Conservation (phyloP, 2,113 vertebrate species). For the Hassar affinis region DNA sequence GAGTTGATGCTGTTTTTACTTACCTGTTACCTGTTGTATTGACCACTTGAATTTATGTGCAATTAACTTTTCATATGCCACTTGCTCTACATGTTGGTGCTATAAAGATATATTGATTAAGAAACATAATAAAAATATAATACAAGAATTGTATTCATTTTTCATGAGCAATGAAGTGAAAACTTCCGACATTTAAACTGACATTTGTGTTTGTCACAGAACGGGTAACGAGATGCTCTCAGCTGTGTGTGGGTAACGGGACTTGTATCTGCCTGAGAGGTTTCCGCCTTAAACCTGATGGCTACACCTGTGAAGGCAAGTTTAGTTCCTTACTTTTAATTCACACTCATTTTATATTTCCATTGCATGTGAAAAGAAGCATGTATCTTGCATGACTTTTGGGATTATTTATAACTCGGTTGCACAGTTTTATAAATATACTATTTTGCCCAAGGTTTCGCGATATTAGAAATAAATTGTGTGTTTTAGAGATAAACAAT, state of each 20-base stretch:
- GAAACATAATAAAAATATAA: neutral
- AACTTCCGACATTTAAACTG: neutral
- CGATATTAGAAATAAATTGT: neutral
- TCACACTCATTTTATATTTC: neutral
- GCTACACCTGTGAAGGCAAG: slow-evolving; percentile 87
- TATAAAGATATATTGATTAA: neutral
- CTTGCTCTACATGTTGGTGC: neutral
- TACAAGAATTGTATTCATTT: neutral
- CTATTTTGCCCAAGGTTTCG: neutral
- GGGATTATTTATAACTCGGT: neutral
- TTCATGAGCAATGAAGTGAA: neutral
- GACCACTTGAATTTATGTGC: neutral
- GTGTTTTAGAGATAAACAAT: neutral
- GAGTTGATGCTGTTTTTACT: neutral
- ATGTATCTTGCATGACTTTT: neutral
- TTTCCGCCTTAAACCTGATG: slow-evolving; percentile 84
- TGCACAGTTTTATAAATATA: neutral
- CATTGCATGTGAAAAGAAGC: neutral
- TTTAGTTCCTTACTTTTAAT: neutral
- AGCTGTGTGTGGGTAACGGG: slow-evolving; percentile 82
- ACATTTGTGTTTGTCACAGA: slow-evolving; percentile 51
- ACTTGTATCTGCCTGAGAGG: slow-evolving; percentile 86
- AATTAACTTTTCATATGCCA: neutral
- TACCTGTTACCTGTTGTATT: neutral
- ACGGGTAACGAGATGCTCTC: slow-evolving; percentile 55